Conservation (phyloP, 2,113 vertebrate species). For the Patagioenas fasciata region DNA sequence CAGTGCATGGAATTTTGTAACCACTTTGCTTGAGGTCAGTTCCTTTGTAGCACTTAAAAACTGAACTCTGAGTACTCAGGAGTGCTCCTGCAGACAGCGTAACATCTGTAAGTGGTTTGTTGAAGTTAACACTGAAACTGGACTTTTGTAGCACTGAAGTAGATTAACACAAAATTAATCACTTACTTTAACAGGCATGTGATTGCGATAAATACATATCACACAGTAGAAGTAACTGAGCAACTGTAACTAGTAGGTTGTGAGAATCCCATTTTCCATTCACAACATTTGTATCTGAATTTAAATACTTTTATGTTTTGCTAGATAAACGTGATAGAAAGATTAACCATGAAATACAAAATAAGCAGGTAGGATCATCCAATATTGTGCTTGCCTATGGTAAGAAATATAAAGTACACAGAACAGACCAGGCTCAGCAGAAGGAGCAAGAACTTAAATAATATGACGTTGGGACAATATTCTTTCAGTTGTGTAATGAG, state of each 20-base stretch:
- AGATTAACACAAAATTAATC: background rate
- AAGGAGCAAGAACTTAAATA: background rate
- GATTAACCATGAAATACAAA: background rate
- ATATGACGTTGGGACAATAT: background rate
- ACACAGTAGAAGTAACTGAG: background rate
- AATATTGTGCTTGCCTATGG: background rate
- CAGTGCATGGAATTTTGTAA: background rate
- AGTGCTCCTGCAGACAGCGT: background rate
- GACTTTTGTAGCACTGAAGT: fast-evolving
- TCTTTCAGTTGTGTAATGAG: background rate
- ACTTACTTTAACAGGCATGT: background rate
- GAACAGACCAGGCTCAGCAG: background rate
- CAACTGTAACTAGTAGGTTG: background rate
- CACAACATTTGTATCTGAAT: background rate
- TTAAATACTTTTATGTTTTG: background rate
- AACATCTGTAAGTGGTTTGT: background rate
- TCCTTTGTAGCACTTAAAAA: background rate
- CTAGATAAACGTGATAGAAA: background rate
- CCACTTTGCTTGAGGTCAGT: background rate
- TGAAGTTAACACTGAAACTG: background rate
- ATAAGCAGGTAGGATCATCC: background rate
- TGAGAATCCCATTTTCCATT: background rate
- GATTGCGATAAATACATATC: background rate
- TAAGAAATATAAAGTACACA: background rate
- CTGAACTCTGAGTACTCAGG: background rate